phyloP scores from a whole-genome alignment of 2,113 vertebrate species.

The Notothenia coriiceps region DNA sequence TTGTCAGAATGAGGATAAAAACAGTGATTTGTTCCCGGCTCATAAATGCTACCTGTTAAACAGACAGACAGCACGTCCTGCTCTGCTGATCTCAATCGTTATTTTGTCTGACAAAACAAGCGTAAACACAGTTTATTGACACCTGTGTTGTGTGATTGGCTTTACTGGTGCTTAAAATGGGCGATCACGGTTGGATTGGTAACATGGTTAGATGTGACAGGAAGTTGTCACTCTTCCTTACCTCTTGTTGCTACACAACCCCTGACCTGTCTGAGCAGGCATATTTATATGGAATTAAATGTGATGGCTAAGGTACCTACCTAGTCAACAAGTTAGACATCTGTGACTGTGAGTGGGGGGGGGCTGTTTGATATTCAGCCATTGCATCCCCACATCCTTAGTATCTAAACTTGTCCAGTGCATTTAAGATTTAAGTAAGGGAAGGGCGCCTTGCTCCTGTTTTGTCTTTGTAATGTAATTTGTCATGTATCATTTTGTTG shows the following conservation, averaged over 20 bases:
- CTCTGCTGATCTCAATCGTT: conserved; percentile 23
- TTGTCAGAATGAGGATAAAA: conserved; percentile 46
- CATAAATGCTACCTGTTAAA: conserved; percentile 55
- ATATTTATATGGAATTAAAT: background rate
- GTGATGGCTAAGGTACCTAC: background rate
- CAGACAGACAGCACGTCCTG: conserved; percentile 26
- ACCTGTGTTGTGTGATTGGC: conserved; percentile 19
- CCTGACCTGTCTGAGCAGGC: background rate
- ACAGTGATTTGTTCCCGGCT: conserved; percentile 38
- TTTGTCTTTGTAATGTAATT: no score
- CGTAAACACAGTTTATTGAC: conserved; percentile 30
- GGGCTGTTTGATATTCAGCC: background rate
- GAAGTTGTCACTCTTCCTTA: background rate
- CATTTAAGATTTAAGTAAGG: background rate
- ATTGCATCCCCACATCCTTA: background rate
- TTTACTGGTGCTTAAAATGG: conserved; percentile 15
- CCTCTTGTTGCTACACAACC: background rate
- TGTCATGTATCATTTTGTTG: no score
- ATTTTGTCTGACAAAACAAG: conserved; percentile 24
- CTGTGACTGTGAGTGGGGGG: background rate
- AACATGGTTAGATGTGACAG: conserved; percentile 4
- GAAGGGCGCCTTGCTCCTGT: no score
- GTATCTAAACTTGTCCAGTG: background rate
- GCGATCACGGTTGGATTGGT: conserved; percentile 6
- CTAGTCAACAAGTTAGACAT: background rate